These are phyloP conservation scores for Entomyzon cyanotis DNA, from an alignment of 2,113 vertebrate genomes.

Conservation along the genomic window DNA sequence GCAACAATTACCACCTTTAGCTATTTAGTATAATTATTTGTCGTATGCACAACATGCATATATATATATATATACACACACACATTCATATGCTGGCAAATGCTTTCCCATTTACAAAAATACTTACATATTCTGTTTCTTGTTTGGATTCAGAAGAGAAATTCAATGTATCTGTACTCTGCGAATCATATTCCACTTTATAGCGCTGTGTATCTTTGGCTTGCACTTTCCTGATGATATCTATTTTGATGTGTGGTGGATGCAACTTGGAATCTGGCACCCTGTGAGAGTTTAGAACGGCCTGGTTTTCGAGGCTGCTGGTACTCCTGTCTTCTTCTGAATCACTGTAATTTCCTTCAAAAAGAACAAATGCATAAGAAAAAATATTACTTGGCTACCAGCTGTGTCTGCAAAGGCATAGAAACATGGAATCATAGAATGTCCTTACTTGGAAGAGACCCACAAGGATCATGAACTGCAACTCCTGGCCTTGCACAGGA, in stretches of 20 bases:
- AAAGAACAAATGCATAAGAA: not conserved
- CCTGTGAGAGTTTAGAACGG: conserved; percentile 65
- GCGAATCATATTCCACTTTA: conserved; percentile 82
- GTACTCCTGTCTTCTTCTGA: conserved; percentile 77
- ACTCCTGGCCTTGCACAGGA: not conserved
- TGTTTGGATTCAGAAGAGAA: conserved; percentile 88
- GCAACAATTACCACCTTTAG: not conserved
- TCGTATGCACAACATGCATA: not conserved
- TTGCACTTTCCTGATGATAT: conserved; percentile 82
- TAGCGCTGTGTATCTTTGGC: conserved; percentile 85
- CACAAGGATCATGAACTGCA: not conserved
- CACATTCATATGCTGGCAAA: not conserved
- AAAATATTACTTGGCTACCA: not conserved
- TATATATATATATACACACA: rapidly evolving
- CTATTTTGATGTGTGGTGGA: conserved; percentile 78
- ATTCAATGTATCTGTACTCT: conserved; percentile 87
- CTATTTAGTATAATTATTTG: not conserved
- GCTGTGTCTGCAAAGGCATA: not conserved
- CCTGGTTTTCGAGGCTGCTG: conserved; percentile 68
- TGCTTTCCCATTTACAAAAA: not conserved
- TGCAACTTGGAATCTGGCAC: conserved; percentile 68
- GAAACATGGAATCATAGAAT: not conserved
- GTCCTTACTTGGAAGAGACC: not conserved
- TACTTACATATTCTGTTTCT: conserved; percentile 91
- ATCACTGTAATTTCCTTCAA: conserved; percentile 75